Evolutionary conservation across 2,797 vertebrate species (phyloP), one percentile per base, ranked within the genome.

Genomic region (Philypnodon macrostomus): DNA sequence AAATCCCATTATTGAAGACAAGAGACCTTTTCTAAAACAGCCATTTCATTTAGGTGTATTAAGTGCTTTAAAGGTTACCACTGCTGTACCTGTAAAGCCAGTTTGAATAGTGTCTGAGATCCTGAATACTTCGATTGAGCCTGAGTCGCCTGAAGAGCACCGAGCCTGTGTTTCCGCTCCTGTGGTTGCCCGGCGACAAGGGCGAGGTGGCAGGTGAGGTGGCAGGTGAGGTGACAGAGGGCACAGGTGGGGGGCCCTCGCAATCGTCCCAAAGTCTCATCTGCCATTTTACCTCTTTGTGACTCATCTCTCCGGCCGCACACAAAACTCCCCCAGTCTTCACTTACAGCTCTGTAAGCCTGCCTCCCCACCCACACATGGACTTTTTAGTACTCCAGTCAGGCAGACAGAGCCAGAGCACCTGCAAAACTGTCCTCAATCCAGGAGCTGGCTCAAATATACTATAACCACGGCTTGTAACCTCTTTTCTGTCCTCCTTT

Each of bases 101-200:
- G 23, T 75, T 59, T 23, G 58, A 70, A 0, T 76, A 74, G 54
- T 77, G 76, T 16, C 73, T 71, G 54, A 35, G 71, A 62, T 87
- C 83, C 56, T 71, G 73, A 63, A 89, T 80, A 6, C 84, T 87
- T 67, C 84, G 79, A 75, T 85, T 85, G 31, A 86, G 73, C 60
- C 80, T 84, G 77, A 88, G 42, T 1, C 80, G 77, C 0, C 84
- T 78, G 37, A 88, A 88, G 45, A 89, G 64, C 36, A 29, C 7
- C 0, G 64, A 85, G 63, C 76, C 73, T 7, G 44, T 46, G 0
- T 63, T 60, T 52, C 74, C 73, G 0, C 74, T 77, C 5, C 37
- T 0, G 1, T 67, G 77, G 61, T 87, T 77, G 7, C 27, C 67
- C 15, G 84, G 83, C 12, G 39, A 41, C 23, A 78, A 7, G 12